Evolutionary conservation across 2,797 vertebrate species (phyloP), one percentile per base, ranked within the genome.

Genomic region (Leptoclinus maculatus): DNA sequence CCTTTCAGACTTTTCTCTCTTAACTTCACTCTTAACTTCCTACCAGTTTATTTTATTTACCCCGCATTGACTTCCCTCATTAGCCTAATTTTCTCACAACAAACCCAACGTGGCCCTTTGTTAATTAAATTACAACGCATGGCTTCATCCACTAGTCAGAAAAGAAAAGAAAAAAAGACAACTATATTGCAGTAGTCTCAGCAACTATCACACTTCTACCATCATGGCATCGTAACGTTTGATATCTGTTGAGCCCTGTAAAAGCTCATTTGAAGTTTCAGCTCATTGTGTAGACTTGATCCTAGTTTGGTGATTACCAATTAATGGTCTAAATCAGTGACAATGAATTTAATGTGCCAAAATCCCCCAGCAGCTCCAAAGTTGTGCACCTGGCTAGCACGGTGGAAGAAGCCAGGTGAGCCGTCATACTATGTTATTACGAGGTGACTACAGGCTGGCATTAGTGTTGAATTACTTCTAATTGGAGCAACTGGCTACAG

Each of bases 401-500:
- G 53, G 23, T 54, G 9, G 39, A 11, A 58, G 21, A 34, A 69
- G 45, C 53, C 38, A 27, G 54, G 23, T 51, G 12, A 74, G 36
- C 60, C 66, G 63, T 54, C 36, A 21, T 23, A 34, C 11, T 16
- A 19, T 36, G 11, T 57, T 62, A 13, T 23, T 7, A 12, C 29
- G n/a, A 70, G 65, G 56, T 71, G 36, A 77, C 36, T 66, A 43
- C 11, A 56, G 56, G 23, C 54, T 73, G 41, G 16, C 12, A 25
- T 32, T 51, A 64, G 23, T 68, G 21, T 45, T 71, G 12, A 59
- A 69, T 83, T 32, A 63, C 16, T 34, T 69, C 10, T 78, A 75
- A 88, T 32, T 81, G 51, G 71, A 51, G 64, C 23, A 76, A 65
- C 65, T 41, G 39, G 53, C 65, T 65, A 56, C 47, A 56, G 39